These are phyloP conservation scores for Apogon hyalosoma DNA, from an alignment of 2,797 vertebrate species.

Conservation along the genomic window DNA sequence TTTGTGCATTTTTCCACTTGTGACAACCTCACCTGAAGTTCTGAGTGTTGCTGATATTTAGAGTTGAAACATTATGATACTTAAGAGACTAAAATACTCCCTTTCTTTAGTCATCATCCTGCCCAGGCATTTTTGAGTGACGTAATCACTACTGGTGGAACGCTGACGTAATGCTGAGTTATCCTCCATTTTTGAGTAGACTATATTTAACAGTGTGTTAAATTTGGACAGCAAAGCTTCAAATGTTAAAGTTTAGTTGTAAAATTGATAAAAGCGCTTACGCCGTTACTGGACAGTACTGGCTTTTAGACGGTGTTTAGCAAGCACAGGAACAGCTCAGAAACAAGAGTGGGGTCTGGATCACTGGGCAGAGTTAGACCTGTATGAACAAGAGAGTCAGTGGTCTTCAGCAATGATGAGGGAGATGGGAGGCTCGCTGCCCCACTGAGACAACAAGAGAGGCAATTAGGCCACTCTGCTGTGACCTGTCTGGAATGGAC, in stretches of 20 bases:
- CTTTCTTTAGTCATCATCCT: slow-evolving; percentile 35
- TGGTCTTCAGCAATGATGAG: slow-evolving; percentile 67
- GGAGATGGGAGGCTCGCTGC: slow-evolving; percentile 62
- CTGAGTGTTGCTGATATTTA: slow-evolving; percentile 1
- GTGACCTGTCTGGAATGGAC: slow-evolving; percentile 72
- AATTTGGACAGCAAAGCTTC: slow-evolving; percentile 1
- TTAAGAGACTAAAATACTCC: slow-evolving; percentile 5
- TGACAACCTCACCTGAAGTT: slow-evolving; percentile 18
- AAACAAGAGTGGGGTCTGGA: slow-evolving; percentile 32
- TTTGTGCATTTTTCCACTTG: not conserved
- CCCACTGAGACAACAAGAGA: slow-evolving; percentile 77
- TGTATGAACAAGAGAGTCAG: slow-evolving; percentile 46
- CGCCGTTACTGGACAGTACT: slow-evolving; percentile 10
- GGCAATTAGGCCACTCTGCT: slow-evolving; percentile 80
- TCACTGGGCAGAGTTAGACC: slow-evolving; percentile 52
- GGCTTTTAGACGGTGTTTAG: slow-evolving; percentile 31
- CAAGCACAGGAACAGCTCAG: slow-evolving; percentile 27
- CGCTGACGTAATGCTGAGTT: slow-evolving; percentile 75
- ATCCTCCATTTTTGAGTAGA: slow-evolving; percentile 40
- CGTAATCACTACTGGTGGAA: slow-evolving; percentile 66
- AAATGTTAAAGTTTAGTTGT: slow-evolving; percentile 16
- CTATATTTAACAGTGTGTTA: slow-evolving; percentile 16
- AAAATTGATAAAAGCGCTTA: slow-evolving; percentile 5
- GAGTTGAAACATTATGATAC: slow-evolving; percentile 2
- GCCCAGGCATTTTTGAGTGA: slow-evolving; percentile 63